Conservation (phyloP, 2,113 vertebrate genomes). For the Actenoides lindsayi region DNA sequence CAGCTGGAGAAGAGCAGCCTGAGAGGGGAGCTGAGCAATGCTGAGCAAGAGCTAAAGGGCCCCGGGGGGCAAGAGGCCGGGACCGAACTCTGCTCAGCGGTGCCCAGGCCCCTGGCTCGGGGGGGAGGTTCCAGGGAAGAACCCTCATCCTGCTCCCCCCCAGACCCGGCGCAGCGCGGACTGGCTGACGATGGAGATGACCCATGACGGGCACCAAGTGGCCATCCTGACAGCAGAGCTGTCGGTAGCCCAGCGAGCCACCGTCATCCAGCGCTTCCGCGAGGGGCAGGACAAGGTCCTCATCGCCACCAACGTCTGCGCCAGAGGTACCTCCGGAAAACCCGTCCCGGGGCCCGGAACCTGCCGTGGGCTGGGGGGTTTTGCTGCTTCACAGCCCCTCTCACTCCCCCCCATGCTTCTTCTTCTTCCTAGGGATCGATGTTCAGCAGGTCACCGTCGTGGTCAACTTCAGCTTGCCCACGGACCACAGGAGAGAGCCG, state of each 20-base stretch:
- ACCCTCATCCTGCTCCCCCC: not conserved
- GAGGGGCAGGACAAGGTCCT: conserved; percentile 80
- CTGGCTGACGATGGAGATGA: conserved; percentile 69
- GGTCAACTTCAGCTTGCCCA: conserved; percentile 78
- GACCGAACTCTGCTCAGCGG: no score
- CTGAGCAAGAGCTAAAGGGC: no score
- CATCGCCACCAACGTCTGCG: conserved; percentile 81
- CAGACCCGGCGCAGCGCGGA: conserved; percentile 72
- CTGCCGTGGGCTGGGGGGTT: no score
- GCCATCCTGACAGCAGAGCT: conserved; percentile 74
- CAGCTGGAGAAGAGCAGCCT: no score
- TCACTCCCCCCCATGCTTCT: not conserved
- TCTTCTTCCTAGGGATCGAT: conserved; percentile 70
- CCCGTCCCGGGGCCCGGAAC: no score
- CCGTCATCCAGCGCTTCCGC: conserved; percentile 76
- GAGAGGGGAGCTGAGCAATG: no score
- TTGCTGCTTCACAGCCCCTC: no score
- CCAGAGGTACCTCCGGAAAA: conserved; percentile 62
- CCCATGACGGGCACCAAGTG: conserved; percentile 73
- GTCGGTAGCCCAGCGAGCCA: conserved; percentile 68
- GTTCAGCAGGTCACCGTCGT: conserved; percentile 80
- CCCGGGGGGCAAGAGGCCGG: no score
- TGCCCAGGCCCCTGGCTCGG: no score
- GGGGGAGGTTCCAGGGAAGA: no score
- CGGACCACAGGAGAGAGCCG: not conserved